A percentile compares a stretch with the other conserved stretches of the same genome.
Evolutionary conservation across 2,797 vertebrate species (phyloP).

Genomic region (Myotis findleyi): DNA sequence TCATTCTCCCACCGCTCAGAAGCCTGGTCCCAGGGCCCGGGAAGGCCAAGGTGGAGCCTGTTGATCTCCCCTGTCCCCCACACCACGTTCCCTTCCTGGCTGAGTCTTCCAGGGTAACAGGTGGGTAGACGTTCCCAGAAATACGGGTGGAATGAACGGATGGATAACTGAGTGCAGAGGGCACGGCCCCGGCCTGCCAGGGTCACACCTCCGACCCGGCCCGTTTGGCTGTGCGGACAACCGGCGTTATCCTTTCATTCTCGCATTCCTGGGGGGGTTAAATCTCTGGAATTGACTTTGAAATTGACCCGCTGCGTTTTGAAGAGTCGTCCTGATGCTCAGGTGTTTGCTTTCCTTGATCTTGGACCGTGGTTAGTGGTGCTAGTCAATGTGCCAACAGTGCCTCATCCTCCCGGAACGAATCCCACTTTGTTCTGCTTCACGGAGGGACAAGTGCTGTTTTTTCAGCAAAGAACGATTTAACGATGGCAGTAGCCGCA

Average conservation of each 20-base stretch:
- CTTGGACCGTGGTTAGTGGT: not conserved
- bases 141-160: fast-evolving
- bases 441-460: fast-evolving
- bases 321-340: not conserved
- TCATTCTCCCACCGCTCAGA: fast-evolving
- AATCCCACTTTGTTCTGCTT: not conserved
- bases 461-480: not conserved
- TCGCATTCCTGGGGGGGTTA: not conserved
- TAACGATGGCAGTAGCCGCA: not conserved
- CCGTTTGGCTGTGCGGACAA: fast-evolving
- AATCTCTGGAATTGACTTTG: not conserved
- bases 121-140: not conserved
- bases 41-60: not conserved
- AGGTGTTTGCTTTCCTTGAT: not conserved
- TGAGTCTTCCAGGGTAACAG: not conserved
- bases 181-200: not conserved
- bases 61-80: too few relatives aligned
- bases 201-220: not conserved
- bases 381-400: not conserved
- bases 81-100: fast-evolving
- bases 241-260: not conserved
- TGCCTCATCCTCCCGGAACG: not conserved
- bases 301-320: not conserved
- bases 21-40: not conserved
- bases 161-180: fast-evolving